Conservation (phyloP, 2,113 vertebrate species). For the Madoqua kirkii region DNA sequence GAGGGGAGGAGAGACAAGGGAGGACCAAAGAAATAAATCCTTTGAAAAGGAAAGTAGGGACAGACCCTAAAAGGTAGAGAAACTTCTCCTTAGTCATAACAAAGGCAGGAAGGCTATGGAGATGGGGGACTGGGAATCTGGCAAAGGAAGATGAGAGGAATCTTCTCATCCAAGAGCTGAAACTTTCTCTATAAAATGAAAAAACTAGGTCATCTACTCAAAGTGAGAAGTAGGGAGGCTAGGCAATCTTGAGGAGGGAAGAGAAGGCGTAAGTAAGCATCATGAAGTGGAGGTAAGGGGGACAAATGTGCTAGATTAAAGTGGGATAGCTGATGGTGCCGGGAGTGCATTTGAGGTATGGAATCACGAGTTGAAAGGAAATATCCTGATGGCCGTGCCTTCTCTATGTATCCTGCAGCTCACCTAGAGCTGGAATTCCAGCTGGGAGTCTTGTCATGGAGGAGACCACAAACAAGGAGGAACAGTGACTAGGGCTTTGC, state of each 20-base stretch:
- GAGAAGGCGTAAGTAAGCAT: neutral
- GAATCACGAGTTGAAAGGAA: neutral
- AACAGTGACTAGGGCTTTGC: neutral
- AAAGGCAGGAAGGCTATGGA: neutral
- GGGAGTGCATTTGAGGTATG: neutral
- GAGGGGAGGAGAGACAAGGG: neutral
- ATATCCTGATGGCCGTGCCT: neutral
- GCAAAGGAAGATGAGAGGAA: neutral
- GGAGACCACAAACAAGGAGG: constrained; percentile 22
- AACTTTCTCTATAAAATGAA: neutral
- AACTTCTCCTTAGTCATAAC: neutral
- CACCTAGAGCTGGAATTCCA: neutral
- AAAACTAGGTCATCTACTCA: neutral
- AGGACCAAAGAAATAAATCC: neutral
- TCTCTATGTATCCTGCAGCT: neutral
- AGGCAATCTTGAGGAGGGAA: neutral
- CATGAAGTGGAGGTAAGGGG: neutral
- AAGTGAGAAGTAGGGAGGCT: neutral
- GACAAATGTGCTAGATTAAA: neutral
- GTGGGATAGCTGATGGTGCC: neutral
- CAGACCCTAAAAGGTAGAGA: neutral
- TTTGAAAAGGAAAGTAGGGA: neutral
- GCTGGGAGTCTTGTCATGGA: rapidly evolving
- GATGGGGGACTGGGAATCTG: neutral
- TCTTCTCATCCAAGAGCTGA: neutral